Base-by-base conservation (phyloP, 2,113 vertebrate species). In the Scomber scombrus region DNA sequence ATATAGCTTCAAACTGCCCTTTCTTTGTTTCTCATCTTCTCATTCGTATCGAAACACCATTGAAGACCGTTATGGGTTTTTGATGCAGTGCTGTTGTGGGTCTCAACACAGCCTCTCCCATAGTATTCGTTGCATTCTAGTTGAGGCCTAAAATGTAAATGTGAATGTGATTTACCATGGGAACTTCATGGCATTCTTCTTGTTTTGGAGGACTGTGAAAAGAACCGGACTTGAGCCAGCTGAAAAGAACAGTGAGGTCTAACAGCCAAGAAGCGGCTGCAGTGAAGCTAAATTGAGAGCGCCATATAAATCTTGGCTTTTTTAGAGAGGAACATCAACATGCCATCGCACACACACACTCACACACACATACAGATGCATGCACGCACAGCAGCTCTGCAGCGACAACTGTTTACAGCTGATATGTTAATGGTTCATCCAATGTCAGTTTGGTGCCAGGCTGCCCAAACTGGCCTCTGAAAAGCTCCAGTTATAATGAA, bases 101-200 rank as follows among this genome's bases (percentile, higher is more conserved):
- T 71, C 61, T 51, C 34, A 71, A 51, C 75, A 58, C 67, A 54
- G 72, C 57, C 57, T 67, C 65, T 72, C 54, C 84, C 68, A 51
- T 60, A 73, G 65, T 58, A 68, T 67, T 11, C 1, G n/a, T 52
- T 64, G 75, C 70, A 57, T 85, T 64, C 79, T 78, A 54, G 80
- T 74, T 34, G 79, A 79, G 84, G 79, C 79, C 75, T 84, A n/a
- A 75, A 70, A 91, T 89, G 85, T 88, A 85, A 92, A 92, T 87
- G 86, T 15, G 84, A 89, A 80, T 80, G 88, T 89, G 89, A 92
- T 92, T 93, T 93, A 91, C 89, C 88, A 86, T 92, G 87, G 89
- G 91, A 93, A 92, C 92, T 88, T 79, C 18, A 54, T 73, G 76
- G 85, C 85, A 90, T 88, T 91, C 90, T 88, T 80, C 84, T 86